Evolutionary conservation across 2,888 invertebrate genomes (phyloP), one percentile per base, ranked within the genome.

Genomic region (Sarcophaga rosellei): DNA sequence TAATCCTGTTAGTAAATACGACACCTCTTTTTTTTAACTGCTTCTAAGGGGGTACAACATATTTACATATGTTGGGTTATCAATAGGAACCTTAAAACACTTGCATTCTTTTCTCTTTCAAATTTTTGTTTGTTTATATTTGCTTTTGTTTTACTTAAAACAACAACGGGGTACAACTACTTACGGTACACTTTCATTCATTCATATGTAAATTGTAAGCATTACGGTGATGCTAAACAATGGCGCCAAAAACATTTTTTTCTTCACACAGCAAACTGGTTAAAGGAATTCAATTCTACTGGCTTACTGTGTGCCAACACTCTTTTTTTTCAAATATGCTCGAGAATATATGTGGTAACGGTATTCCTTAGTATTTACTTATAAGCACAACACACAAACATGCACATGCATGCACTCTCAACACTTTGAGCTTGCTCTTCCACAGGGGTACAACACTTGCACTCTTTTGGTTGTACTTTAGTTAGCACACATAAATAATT

Each of bases 221-320:
- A 53, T 17, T 15, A 53, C 17, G 53, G 12, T 53, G 53, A 17
- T 17, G 68, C 77, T 73, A 66, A 72, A 81, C 65, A 66, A 84
- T 84, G 86, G 86, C 86, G 86, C 86, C 86, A 86, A 86, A 86
- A 86, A 8, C 1, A 35, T 35, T 10, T 35, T 35, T 35, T 35
- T 35, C 35, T 10, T 35, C 35, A 35, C 35, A 8, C 35, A 35
- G 35, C 8, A 35, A 35, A 35, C 35, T 35, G 35, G 35, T 35
- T 35, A 35, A 10, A 35, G 35, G 35, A 35, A 35, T 35, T 35
- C 35, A 35, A 35, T 35, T 35, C 35, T 8, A 8, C 35, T 10
- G 8, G 10, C 35, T 35, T 8, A 35, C 35, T 35, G 35, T 35
- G 35, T 35, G 10, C 35, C 35, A 35, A 35, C 35, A 35, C 35